Conservation (phyloP, 2,888 invertebrate species). For the Drosophila quinaria region DNA sequence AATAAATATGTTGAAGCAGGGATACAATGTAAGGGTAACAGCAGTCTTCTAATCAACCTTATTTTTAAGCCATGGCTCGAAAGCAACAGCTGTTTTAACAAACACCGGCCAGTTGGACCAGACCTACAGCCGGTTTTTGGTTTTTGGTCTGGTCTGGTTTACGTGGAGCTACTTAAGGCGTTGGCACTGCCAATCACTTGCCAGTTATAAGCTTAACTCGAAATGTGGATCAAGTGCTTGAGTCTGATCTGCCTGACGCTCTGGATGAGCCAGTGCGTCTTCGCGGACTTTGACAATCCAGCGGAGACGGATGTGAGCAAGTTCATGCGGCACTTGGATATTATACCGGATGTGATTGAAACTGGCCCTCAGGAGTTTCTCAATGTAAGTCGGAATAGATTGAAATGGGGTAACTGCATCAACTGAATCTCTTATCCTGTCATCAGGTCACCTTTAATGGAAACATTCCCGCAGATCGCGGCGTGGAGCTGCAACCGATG, state of each 20-base stretch:
- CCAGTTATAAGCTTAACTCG: constrained; percentile 29
- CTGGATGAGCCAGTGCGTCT: constrained; percentile 9
- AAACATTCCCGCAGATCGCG: constrained; percentile 87
- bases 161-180: constrained; percentile 44
- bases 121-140: constrained; percentile 57
- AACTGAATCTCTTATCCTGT: neutral
- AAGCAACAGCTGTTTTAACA: constrained; percentile 50
- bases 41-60: constrained; percentile 29
- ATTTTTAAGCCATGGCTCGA: constrained; percentile 10
- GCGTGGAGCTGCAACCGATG: constrained; percentile 90
- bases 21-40: constrained; percentile 16
- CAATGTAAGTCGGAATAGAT: constrained; percentile 76
- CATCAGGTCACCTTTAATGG: constrained; percentile 75
- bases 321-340: constrained; percentile 80
- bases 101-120: constrained; percentile 29
- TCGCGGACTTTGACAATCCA: neutral
- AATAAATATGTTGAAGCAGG: too few relatives aligned
- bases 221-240: constrained; percentile 31
- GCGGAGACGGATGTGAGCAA: constrained; percentile 81
- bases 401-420: too few relatives aligned
- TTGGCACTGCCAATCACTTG: constrained; percentile 11
- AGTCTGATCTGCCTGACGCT: constrained; percentile 20
- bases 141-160: constrained; percentile 24
- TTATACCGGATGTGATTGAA: constrained; percentile 83
- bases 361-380: constrained; percentile 82